Conservation (phyloP, 1,140 invertebrate species). For the Zaprionus nigranus region DNA sequence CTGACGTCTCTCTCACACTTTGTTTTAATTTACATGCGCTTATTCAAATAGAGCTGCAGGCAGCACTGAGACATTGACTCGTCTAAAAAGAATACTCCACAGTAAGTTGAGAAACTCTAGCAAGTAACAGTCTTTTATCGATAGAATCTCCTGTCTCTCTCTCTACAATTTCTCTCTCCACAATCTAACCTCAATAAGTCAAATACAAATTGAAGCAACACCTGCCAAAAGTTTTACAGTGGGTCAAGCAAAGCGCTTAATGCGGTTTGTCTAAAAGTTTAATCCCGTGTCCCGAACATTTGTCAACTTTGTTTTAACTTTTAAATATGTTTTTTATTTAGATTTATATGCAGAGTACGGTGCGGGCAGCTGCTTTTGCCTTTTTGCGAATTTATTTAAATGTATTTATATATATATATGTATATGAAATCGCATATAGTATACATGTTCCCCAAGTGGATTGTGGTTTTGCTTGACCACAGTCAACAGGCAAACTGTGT, state of each 20-base stretch:
- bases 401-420: conserved; percentile 24
- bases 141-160: background rate
- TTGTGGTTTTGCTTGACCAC: conserved; percentile 40
- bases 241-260: conserved; percentile 28
- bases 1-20: conserved; percentile 47
- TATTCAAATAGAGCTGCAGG: conserved; percentile 27
- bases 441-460: conserved; percentile 55
- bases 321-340: conserved; percentile 49
- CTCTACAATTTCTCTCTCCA: background rate
- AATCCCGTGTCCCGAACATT: conserved; percentile 1
- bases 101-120: too few relatives aligned
- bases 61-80: background rate
- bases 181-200: background rate
- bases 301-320: conserved; percentile 36
- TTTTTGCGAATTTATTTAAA: conserved; percentile 62
- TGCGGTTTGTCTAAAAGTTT: conserved; percentile 24
- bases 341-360: conserved; percentile 1
- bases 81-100: background rate
- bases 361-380: conserved; percentile 24
- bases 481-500: conserved; percentile 38
- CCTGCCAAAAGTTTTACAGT: conserved; percentile 31
- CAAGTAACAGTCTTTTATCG: too few relatives aligned
- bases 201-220: background rate
- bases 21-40: conserved; percentile 48
- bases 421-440: conserved; percentile 1